A percentile compares a stretch with the other conserved stretches of the same genome.
phyloP scores from a whole-genome alignment of 92 coral and sea anemone genomes.

The Meandrina meandrites region DNA sequence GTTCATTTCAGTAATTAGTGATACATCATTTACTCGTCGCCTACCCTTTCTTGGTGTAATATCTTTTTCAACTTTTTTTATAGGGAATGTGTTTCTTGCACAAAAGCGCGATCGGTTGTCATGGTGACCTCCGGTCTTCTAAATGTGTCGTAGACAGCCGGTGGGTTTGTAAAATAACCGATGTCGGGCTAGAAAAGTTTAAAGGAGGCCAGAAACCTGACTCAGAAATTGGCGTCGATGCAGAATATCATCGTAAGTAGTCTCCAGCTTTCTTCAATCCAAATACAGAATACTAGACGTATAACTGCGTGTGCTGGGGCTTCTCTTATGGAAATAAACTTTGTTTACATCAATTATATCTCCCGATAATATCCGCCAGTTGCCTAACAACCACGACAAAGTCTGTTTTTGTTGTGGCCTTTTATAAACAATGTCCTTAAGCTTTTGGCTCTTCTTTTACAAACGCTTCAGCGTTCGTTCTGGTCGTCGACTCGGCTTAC shows the following conservation, averaged over 20 bases:
- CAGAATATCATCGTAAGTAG: constrained; percentile 58
- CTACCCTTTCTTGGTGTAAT: not conserved
- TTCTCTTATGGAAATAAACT: too few relatives aligned
- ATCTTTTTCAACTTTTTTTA: not conserved
- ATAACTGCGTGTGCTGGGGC: too few relatives aligned
- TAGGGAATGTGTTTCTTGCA: constrained; percentile 91
- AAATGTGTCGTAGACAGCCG: constrained; percentile 95
- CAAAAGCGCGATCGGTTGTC: constrained; percentile 69
- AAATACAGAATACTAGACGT: too few relatives aligned
- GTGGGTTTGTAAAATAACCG: constrained; percentile 92
- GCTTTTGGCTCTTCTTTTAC: too few relatives aligned
- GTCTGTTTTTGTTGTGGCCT: too few relatives aligned
- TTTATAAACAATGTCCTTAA: too few relatives aligned
- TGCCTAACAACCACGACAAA: too few relatives aligned
- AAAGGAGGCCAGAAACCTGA: constrained; percentile 69
- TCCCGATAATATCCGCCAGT: too few relatives aligned
- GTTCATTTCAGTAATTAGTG: not conserved
- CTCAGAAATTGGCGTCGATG: constrained; percentile 65
- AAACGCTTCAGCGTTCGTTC: too few relatives aligned
- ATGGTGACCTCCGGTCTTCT: constrained; percentile 82
- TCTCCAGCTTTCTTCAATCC: not conserved
- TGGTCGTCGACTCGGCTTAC: too few relatives aligned
- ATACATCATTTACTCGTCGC: not conserved
- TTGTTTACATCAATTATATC: too few relatives aligned
- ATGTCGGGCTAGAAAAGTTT: constrained; percentile 78